These are phyloP conservation scores for Oxyura jamaicensis DNA, from an alignment of 2,113 vertebrate genomes.

Conservation along the genomic window DNA sequence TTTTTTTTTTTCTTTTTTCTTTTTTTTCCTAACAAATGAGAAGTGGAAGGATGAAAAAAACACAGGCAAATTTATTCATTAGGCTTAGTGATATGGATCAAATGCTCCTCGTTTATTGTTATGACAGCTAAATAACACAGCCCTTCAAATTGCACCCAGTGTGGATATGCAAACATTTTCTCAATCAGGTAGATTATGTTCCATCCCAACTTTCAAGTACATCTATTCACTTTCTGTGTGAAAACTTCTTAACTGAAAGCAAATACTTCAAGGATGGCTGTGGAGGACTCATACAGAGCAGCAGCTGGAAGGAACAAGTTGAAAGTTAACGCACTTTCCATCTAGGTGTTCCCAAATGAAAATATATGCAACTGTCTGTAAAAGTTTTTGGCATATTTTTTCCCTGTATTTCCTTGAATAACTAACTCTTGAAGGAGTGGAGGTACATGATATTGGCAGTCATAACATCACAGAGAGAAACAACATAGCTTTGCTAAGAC, in stretches of 20 bases:
- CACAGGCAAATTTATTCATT: not conserved
- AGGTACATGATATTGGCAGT: not conserved
- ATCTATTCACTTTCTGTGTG: not conserved
- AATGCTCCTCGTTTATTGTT: not conserved
- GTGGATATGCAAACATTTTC: not conserved
- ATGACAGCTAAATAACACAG: not conserved
- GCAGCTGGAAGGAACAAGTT: not conserved
- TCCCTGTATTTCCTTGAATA: not conserved
- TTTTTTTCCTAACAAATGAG: not conserved
- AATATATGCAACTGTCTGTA: not conserved
- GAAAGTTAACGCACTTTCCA: not conserved
- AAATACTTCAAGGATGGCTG: not conserved
- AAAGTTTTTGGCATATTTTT: rapidly evolving
- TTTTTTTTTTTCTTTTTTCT: too few relatives aligned
- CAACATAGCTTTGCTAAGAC: not conserved
- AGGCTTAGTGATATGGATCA: not conserved
- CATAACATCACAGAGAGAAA: not conserved
- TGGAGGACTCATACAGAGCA: not conserved
- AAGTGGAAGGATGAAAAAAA: not conserved
- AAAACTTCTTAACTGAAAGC: not conserved
- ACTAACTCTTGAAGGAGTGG: not conserved
- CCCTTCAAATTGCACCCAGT: not conserved
- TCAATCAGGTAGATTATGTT: not conserved
- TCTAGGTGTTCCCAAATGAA: not conserved
- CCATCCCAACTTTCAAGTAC: not conserved